Evolutionary conservation across 2,113 vertebrate species (phyloP).

Genomic region (Hystrix cristata): DNA sequence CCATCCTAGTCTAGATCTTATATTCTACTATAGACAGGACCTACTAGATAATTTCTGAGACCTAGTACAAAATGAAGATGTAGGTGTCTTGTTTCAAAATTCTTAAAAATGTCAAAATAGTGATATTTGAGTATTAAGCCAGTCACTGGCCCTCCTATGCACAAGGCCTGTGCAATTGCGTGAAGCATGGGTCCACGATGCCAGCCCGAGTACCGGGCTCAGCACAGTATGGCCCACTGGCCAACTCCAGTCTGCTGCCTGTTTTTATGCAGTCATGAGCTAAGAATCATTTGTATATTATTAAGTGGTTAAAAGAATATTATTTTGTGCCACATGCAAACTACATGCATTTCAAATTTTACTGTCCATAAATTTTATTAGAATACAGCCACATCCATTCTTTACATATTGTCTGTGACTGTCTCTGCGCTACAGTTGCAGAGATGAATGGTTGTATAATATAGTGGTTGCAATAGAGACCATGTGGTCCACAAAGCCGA

Average conservation of each 20-base stretch:
- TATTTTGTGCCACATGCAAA: background rate
- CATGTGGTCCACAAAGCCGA: constrained; percentile 35
- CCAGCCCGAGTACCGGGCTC: background rate
- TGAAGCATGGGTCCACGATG: background rate
- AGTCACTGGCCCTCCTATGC: background rate
- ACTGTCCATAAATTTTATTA: constrained; percentile 35
- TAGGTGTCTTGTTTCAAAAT: background rate
- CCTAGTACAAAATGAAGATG: constrained; percentile 20
- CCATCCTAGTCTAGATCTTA: background rate
- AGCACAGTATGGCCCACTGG: background rate
- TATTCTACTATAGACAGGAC: background rate
- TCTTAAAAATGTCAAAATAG: constrained; percentile 19
- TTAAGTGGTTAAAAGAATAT: background rate
- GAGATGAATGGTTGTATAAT: background rate
- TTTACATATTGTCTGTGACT: background rate
- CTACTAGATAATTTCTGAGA: background rate
- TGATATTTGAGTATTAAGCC: background rate
- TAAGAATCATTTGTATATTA: constrained; percentile 37
- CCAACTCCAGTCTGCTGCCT: background rate
- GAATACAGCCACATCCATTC: background rate
- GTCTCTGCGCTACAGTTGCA: background rate
- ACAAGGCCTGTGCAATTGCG: background rate
- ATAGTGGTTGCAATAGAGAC: constrained; percentile 12
- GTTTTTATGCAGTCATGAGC: background rate
- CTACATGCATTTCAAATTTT: constrained; percentile 34